Evolutionary conservation across 2,113 vertebrate species (phyloP).

Genomic region (Apodemus sylvaticus): DNA sequence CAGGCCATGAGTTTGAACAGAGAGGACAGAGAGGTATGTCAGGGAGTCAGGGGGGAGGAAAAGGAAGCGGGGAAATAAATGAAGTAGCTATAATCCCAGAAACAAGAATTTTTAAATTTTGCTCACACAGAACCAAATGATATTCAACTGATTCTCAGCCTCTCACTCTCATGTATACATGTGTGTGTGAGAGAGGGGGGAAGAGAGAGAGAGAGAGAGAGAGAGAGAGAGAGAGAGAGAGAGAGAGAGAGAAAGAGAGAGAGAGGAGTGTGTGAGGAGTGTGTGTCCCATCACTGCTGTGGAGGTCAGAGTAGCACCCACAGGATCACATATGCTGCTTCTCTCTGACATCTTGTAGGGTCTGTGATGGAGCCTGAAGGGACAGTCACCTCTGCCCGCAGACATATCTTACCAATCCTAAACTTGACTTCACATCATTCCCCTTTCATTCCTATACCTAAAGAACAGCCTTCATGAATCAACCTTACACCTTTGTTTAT

Average conservation of each 20-base stretch:
- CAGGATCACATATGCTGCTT: background rate
- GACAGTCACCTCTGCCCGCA: background rate
- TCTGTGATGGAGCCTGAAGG: background rate
- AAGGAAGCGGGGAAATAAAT: background rate
- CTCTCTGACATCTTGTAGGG: background rate
- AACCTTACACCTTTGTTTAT: background rate
- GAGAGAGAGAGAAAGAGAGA: too few relatives aligned
- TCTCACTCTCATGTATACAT: background rate
- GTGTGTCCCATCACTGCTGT: background rate
- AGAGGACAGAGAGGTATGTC: background rate
- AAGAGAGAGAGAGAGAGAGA: too few relatives aligned
- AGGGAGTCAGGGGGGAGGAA: background rate
- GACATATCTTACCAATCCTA: background rate
- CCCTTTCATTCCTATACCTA: background rate
- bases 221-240: too few relatives aligned
- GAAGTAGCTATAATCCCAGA: background rate
- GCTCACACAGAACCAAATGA: background rate
- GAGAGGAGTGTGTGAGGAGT: rapidly evolving
- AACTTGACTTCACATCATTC: background rate
- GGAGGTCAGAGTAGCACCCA: background rate
- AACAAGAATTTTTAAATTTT: background rate
- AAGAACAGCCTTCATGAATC: background rate
- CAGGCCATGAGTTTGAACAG: background rate
- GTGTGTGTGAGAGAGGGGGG: background rate
- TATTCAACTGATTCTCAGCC: background rate